phyloP scores from a whole-genome alignment of 2,797 vertebrate genomes.

The Sebastes matsubarae region DNA sequence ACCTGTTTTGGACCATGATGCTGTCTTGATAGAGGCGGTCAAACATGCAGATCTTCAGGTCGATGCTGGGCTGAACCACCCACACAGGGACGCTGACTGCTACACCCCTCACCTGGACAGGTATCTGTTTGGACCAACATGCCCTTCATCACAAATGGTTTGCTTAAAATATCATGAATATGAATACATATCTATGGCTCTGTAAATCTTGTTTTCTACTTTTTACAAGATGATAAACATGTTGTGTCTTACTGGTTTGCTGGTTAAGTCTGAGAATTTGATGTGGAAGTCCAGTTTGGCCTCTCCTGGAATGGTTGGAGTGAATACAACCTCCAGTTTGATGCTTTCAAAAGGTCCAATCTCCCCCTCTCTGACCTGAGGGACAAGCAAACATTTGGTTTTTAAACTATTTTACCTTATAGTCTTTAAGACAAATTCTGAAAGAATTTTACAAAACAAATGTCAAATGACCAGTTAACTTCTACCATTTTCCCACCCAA shows the following conservation, averaged over 20 bases:
- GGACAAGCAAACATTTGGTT: background rate
- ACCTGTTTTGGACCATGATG: conserved; percentile 87
- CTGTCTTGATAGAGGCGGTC: conserved; percentile 88
- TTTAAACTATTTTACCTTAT: background rate
- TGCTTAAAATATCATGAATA: background rate
- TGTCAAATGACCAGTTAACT: background rate
- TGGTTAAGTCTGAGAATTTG: conserved; percentile 81
- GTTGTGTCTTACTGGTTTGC: conserved; percentile 82
- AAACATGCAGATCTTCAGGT: conserved; percentile 93
- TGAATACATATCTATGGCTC: background rate
- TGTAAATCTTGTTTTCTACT: background rate
- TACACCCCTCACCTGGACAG: conserved; percentile 79
- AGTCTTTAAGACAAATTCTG: background rate
- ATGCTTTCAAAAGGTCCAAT: conserved; percentile 86
- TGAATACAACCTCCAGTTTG: conserved; percentile 87
- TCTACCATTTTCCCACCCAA: no score
- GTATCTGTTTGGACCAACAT: conserved; percentile 73
- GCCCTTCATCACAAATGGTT: background rate
- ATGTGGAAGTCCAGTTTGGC: conserved; percentile 82
- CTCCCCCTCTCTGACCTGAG: conserved; percentile 84
- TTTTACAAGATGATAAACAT: background rate
- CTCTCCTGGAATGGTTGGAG: conserved; percentile 84
- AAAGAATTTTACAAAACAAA: background rate
- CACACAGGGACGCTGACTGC: conserved; percentile 85
- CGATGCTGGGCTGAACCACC: conserved; percentile 83